Percentiles rank a stretch among this genome's conserved stretches.
Conservation (phyloP, 2,888 invertebrate genomes). For the Mongoloraphidia duomilia region DNA sequence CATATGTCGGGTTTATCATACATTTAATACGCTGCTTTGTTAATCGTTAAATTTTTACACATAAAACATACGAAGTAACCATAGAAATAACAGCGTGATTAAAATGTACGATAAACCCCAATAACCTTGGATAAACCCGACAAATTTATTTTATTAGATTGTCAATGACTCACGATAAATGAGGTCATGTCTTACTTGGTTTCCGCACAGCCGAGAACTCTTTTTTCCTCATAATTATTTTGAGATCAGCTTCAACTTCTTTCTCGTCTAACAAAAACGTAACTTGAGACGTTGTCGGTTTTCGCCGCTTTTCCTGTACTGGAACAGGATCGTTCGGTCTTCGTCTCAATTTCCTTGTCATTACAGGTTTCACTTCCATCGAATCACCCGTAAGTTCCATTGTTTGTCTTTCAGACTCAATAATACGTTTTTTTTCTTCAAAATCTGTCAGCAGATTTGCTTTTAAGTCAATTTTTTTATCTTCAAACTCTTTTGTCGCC, state of each 20-base stretch:
- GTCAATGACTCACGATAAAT: no score
- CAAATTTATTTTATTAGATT: no score
- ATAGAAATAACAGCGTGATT: no score
- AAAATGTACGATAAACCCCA: no score
- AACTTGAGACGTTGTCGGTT: slow-evolving; percentile 72
- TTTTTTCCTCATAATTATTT: slow-evolving; percentile 53
- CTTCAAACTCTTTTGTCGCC: slow-evolving; percentile 85
- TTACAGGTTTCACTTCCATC: slow-evolving; percentile 87
- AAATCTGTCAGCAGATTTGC: slow-evolving; percentile 82
- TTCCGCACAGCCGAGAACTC: slow-evolving; percentile 35
- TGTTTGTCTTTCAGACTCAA: slow-evolving; percentile 74
- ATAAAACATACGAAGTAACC: no score
- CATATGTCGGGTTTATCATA: no score
- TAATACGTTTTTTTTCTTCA: slow-evolving; percentile 80
- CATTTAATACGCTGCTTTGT: no score
- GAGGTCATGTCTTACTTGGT: slow-evolving; percentile 26
- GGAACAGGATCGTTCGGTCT: slow-evolving; percentile 91
- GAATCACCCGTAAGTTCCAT: slow-evolving; percentile 85
- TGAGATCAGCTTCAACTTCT: slow-evolving; percentile 75
- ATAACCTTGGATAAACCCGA: no score
- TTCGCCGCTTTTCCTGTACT: slow-evolving; percentile 73
- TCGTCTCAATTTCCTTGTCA: slow-evolving; percentile 81
- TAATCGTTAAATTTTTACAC: no score
- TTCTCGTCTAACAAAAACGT: slow-evolving; percentile 77
- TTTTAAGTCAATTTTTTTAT: slow-evolving; percentile 80